A percentile compares a stretch with the other conserved stretches of the same genome.
phyloP scores from a whole-genome alignment of 2,113 vertebrate genomes.

The Macroglossus sobrinus region DNA sequence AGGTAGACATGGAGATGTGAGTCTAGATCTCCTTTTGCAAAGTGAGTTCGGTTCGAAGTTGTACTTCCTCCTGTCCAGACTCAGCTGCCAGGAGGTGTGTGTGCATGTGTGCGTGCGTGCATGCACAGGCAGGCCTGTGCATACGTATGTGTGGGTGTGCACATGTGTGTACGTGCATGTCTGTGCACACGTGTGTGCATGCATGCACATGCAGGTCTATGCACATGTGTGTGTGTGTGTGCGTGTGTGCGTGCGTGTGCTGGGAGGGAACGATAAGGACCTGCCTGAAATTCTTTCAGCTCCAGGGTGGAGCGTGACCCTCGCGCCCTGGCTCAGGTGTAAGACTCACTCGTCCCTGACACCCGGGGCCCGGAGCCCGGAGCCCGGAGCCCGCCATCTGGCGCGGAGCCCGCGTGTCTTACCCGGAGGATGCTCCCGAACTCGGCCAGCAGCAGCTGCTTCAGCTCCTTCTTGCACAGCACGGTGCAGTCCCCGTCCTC shows the following conservation, averaged over 20 bases:
- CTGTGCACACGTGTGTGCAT: neutral
- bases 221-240: too few relatives aligned
- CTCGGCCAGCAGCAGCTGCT: conserved; percentile 63
- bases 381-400: too few relatives aligned
- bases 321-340: neutral
- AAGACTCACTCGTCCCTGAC: neutral
- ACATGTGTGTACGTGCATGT: neutral
- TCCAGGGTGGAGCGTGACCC: neutral
- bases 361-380: neutral
- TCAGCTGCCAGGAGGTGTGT: neutral
- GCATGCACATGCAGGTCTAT: too few relatives aligned
- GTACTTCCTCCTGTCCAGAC: neutral
- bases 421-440: conserved; percentile 69
- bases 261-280: neutral
- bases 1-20: neutral
- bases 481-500: conserved; percentile 21
- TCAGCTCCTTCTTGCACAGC: conserved; percentile 63
- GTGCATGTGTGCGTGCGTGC: neutral
- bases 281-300: neutral
- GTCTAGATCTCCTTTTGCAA: neutral
- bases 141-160: neutral
- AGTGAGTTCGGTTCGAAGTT: conserved; percentile 20
- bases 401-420: neutral
- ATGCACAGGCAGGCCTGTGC: neutral
- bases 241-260: neutral